Conservation (phyloP, 2,888 invertebrate species). For the Tolmerus cingulatus region DNA sequence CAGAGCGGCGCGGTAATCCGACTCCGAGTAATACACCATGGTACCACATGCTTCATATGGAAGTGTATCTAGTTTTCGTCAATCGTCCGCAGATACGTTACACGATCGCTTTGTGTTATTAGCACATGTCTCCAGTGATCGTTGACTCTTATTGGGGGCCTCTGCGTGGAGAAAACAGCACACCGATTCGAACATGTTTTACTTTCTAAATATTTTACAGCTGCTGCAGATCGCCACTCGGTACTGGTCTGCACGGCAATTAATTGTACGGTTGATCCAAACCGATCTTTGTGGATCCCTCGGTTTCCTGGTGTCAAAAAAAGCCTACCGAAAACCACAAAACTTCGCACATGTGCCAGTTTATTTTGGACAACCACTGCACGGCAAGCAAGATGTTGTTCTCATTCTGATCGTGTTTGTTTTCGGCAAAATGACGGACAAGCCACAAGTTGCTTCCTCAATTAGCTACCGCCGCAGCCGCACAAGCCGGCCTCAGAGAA, state of each 20-base stretch:
- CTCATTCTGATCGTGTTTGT: background rate
- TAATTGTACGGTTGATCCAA: background rate
- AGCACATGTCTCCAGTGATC: conserved; percentile 33
- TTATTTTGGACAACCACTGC: background rate
- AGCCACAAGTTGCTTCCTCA: background rate
- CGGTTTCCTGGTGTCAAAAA: background rate
- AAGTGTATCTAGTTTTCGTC: conserved; percentile 17
- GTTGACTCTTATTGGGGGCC: background rate
- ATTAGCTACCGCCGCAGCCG: background rate
- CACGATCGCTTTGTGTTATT: conserved; percentile 36
- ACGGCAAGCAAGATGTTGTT: background rate
- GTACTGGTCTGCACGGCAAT: background rate
- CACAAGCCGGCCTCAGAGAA: background rate
- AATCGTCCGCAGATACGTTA: conserved; percentile 30
- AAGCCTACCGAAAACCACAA: no score
- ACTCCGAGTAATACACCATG: background rate
- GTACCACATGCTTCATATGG: background rate
- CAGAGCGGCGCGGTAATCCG: background rate
- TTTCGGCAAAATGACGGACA: background rate
- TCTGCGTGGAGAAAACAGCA: background rate
- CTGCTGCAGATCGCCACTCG: background rate
- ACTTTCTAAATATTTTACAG: conserved; percentile 36
- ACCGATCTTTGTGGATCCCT: background rate
- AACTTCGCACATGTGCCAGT: background rate
- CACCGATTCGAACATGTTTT: conserved; percentile 16